A percentile compares a stretch with the other conserved stretches of the same genome.
These are phyloP conservation scores for Papilio demoleus DNA, from an alignment of 2,888 invertebrate genomes.

Conservation along the genomic window DNA sequence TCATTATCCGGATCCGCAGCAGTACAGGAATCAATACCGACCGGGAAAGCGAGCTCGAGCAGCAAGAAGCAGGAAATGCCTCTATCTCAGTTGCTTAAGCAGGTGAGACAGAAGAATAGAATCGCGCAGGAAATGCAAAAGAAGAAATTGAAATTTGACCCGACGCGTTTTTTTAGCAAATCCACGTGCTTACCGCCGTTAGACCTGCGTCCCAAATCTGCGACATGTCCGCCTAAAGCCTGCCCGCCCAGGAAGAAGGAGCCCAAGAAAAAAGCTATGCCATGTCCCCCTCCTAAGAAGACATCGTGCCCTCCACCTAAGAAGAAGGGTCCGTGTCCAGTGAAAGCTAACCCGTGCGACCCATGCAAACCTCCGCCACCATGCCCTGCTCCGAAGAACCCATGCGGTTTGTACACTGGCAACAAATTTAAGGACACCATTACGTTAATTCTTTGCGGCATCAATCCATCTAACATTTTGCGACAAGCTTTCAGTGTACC, in stretches of 20 bases:
- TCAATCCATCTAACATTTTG: neutral
- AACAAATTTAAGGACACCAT: constrained; percentile 35
- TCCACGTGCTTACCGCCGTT: constrained; percentile 40
- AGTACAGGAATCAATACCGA: neutral
- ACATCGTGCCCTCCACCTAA: constrained; percentile 39
- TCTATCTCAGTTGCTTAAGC: constrained; percentile 59
- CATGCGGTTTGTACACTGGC: constrained; percentile 22
- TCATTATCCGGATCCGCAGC: neutral
- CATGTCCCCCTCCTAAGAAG: constrained; percentile 27
- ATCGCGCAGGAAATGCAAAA: constrained; percentile 25
- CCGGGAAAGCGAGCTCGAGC: neutral
- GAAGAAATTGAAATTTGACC: neutral
- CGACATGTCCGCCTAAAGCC: constrained; percentile 32
- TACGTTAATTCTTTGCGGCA: constrained; percentile 31
- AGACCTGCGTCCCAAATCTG: constrained; percentile 12
- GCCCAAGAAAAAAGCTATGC: neutral
- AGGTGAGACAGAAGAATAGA: constrained; percentile 55
- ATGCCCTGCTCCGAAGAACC: constrained; percentile 15
- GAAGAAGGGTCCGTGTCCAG: constrained; percentile 42
- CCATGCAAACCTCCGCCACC: constrained; percentile 45
- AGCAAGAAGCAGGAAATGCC: constrained; percentile 43
- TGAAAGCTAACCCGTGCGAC: constrained; percentile 47
- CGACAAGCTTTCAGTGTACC: neutral
- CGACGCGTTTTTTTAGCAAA: constrained; percentile 3
- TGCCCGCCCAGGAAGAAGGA: constrained; percentile 38